A percentile compares a stretch with the other conserved stretches of the same genome.
Conservation (phyloP, 2,113 vertebrate genomes). For the Mus spicilegus region DNA sequence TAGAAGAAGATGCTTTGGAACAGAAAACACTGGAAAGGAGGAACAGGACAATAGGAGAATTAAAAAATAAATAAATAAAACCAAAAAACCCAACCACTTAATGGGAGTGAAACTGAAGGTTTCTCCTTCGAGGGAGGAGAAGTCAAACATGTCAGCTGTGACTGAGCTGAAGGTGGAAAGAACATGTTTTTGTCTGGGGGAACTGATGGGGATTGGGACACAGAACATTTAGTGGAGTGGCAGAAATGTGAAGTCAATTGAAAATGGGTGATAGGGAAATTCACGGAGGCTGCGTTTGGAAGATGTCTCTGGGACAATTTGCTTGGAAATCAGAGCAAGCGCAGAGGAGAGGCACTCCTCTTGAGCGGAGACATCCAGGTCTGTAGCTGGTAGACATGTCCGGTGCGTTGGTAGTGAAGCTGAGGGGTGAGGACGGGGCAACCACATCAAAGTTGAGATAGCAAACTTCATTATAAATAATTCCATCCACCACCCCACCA, state of each 20-base stretch:
- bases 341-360: not conserved
- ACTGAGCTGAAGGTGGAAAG: not conserved
- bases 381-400: not conserved
- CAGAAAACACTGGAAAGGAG: not conserved
- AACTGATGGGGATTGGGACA: not conserved
- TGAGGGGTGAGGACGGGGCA: conserved; percentile 32
- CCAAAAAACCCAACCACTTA: not conserved
- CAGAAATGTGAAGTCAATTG: not conserved
- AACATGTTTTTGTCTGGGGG: not conserved
- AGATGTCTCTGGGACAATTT: not conserved
- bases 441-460: conserved; percentile 67
- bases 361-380: not conserved
- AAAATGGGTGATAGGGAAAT: not conserved
- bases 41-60: not conserved
- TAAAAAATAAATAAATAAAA: not conserved
- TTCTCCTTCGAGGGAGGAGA: not conserved
- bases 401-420: not conserved
- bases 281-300: not conserved
- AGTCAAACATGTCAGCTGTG: not conserved
- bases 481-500: conserved; percentile 49
- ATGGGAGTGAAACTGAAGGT: not conserved
- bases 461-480: conserved; percentile 75
- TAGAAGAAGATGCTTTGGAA: not conserved
- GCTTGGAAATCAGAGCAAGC: not conserved
- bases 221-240: not conserved